A percentile compares a stretch with the other conserved stretches of the same genome.
Evolutionary conservation across 2,113 vertebrate genomes (phyloP).

Genomic region (Phocoena phocoena): DNA sequence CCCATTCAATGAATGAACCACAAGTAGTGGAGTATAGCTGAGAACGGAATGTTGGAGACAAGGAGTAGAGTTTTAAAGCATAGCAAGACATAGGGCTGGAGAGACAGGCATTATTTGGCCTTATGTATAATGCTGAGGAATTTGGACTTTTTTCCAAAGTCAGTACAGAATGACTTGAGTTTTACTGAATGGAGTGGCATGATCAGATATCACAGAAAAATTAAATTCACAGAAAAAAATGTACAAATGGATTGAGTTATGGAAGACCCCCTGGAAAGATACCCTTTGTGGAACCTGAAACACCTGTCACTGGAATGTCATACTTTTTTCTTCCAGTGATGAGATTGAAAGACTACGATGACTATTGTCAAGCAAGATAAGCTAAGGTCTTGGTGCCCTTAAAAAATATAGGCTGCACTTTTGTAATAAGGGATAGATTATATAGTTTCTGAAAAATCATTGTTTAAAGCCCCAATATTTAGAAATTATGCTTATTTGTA

Average conservation of each 20-base stretch:
- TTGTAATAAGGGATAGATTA: neutral
- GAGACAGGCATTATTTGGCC: neutral
- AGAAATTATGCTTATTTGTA: neutral
- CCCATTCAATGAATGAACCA: neutral
- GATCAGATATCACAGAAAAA: neutral
- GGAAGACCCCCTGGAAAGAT: neutral
- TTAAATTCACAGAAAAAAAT: neutral
- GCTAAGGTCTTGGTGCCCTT: neutral
- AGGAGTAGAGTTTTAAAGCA: neutral
- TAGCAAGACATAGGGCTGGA: neutral
- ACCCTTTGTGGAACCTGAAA: neutral
- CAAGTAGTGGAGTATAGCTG: neutral
- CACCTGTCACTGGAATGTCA: neutral
- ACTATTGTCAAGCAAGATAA: neutral
- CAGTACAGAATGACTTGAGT: neutral
- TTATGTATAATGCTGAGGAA: neutral
- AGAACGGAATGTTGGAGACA: neutral
- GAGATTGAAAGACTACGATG: neutral
- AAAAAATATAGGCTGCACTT: neutral
- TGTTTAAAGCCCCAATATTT: neutral
- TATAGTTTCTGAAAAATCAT: neutral
- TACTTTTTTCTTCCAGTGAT: neutral
- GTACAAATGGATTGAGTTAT: neutral
- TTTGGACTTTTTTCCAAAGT: neutral
- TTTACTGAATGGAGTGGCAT: neutral